phyloP scores from a whole-genome alignment of 2,888 invertebrate species.

The Drosophila siamana region DNA sequence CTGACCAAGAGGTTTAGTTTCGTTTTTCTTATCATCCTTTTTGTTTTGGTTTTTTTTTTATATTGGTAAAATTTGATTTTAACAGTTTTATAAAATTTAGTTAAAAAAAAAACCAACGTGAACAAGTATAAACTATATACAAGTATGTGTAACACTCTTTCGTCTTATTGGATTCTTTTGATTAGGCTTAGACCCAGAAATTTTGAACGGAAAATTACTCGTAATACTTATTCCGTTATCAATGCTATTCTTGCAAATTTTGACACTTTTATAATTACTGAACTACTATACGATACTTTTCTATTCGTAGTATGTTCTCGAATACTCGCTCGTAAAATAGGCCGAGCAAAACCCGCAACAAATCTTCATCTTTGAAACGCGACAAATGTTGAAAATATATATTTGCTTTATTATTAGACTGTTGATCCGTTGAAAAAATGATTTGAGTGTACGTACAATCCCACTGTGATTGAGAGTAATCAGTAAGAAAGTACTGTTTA shows the following conservation, averaged over 20 bases:
- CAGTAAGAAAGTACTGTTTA: neutral
- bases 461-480: neutral
- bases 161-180: constrained; percentile 26
- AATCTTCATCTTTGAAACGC: constrained; percentile 2
- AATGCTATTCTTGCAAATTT: constrained; percentile 40
- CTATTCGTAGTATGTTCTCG: neutral
- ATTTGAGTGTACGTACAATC: neutral
- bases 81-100: constrained; percentile 67
- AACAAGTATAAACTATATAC: constrained; percentile 52
- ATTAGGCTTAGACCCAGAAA: constrained; percentile 58
- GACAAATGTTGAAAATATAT: constrained; percentile 12
- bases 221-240: neutral
- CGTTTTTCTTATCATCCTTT: constrained; percentile 15
- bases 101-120: constrained; percentile 42
- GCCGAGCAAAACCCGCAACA: constrained; percentile 3
- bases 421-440: neutral
- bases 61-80: constrained; percentile 70
- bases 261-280: constrained; percentile 43
- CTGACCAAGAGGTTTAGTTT: constrained; percentile 38
- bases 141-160: constrained; percentile 45
- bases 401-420: constrained; percentile 5
- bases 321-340: no score
- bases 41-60: constrained; percentile 16
- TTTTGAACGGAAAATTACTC: constrained; percentile 31
- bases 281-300: no score